A percentile compares a stretch with the other conserved stretches of the same genome.
These are phyloP conservation scores for Nomada ferruginata DNA, from an alignment of 2,888 invertebrate genomes.

Conservation along the genomic window DNA sequence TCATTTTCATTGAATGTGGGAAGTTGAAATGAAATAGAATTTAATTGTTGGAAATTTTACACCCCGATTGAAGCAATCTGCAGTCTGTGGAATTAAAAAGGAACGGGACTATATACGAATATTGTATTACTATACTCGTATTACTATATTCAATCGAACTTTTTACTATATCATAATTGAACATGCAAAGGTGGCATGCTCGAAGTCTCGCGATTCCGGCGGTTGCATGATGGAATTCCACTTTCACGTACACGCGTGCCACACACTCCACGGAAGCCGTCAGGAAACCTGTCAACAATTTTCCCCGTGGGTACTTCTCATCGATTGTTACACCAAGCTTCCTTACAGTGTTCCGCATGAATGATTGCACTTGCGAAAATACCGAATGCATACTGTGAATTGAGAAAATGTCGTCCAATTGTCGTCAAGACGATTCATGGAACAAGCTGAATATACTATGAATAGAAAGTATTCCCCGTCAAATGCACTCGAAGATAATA, in stretches of 20 bases:
- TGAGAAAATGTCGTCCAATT: conserved; percentile 26
- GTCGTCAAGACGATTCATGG: conserved; percentile 1
- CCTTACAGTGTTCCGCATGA: conserved; percentile 38
- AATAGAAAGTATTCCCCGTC: too few species aligned
- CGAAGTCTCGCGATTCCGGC: conserved; percentile 57
- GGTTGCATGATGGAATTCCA: conserved; percentile 56
- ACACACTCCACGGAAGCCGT: conserved; percentile 49
- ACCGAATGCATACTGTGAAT: conserved; percentile 22
- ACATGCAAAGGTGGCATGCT: conserved; percentile 47
- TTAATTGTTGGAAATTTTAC: too few species aligned
- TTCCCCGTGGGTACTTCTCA: conserved; percentile 56
- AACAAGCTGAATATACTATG: not conserved
- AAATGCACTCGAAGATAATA: too few species aligned
- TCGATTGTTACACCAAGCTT: conserved; percentile 58
- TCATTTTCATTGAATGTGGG: too few species aligned
- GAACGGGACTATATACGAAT: not conserved
- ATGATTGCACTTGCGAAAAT: conserved; percentile 34
- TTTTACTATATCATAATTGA: conserved; percentile 6
- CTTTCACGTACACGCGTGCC: conserved; percentile 35
- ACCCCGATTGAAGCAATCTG: too few species aligned
- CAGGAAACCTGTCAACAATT: conserved; percentile 62
- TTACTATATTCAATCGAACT: too few species aligned
- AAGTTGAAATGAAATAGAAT: too few species aligned
- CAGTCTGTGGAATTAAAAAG: too few species aligned
- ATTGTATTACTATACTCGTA: too few species aligned